Evolutionary conservation across 2,797 vertebrate species (phyloP), one percentile per base, ranked within the genome.

Genomic region (Botia kubotai): DNA sequence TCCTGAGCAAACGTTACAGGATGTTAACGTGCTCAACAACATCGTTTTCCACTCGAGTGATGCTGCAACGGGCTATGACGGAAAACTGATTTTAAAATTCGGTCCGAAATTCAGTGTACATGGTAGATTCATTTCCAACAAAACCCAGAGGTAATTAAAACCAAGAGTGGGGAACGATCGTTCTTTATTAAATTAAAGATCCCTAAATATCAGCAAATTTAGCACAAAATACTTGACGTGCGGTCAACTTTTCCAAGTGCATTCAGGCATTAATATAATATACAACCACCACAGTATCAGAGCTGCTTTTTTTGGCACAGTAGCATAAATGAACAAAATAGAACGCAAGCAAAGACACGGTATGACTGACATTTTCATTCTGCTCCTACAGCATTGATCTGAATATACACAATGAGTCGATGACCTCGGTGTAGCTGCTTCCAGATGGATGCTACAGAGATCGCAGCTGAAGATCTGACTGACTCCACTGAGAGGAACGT

Each of bases 401-500:
- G 50, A n/a, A 48, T 21, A 68, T 39, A 77, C 23, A 50, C 36
- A 77, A 58, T n/a, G 52, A 50, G 66, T 60, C n/a, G 29, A 21
- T 6, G 14, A 76, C 52, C 78, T 65, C 53, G 63, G 60, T 3
- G 33, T 55, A 43, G 65, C 50, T 46, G 63, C 46, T 17, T 77
- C 75, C 60, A 80, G 33, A 74, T 17, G 75, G 74, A 81, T n/a
- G 33, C 65, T 81, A 46, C 72, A 66, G 78, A 52, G 26, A 33
- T 77, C 81, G 43, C 2, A 33, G 39, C 80, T 72, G 77, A 80
- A 39, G 36, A 39, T 39, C 36, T 89, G 85, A 84, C 86, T 86
- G 84, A 85, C 72, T 86, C 72, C 46, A 67, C 58, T 62, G 53
- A 19, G 52, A 81, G 77, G 82, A 86, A 85, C 84, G 79, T 69